Evolutionary conservation across 2,113 vertebrate species (phyloP).

Genomic region (Butorides virescens): DNA sequence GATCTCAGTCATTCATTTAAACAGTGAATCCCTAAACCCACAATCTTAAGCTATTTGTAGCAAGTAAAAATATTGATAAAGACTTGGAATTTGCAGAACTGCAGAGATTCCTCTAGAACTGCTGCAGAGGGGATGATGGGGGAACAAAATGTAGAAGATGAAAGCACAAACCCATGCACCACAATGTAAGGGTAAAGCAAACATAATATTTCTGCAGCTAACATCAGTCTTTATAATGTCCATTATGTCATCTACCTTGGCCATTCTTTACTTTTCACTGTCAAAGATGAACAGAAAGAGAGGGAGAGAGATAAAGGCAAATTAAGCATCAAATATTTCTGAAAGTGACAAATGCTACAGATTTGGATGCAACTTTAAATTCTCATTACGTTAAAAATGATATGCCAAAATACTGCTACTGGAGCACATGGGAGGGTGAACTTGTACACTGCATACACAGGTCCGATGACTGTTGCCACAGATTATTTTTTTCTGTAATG

Average conservation of each 20-base stretch:
- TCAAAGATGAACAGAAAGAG: neutral
- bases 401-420: neutral
- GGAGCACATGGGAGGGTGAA: neutral
- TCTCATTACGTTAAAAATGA: neutral
- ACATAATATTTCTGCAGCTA: neutral
- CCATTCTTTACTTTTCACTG: neutral
- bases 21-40: neutral
- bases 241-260: neutral
- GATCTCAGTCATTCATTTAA: neutral
- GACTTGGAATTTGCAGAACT: neutral
- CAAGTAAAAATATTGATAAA: neutral
- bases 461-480: neutral
- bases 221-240: neutral
- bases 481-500: neutral
- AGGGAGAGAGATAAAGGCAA: neutral
- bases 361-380: neutral
- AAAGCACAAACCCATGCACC: neutral
- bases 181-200: neutral
- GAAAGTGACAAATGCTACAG: neutral
- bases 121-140: neutral
- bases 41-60: neutral
- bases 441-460: rapidly evolving
- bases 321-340: neutral
- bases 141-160: neutral
- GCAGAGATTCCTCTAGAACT: neutral